Evolutionary conservation across 2,797 vertebrate genomes (phyloP), one percentile per base, ranked within the genome.

Genomic region (Muraenolepis orangiensis): DNA sequence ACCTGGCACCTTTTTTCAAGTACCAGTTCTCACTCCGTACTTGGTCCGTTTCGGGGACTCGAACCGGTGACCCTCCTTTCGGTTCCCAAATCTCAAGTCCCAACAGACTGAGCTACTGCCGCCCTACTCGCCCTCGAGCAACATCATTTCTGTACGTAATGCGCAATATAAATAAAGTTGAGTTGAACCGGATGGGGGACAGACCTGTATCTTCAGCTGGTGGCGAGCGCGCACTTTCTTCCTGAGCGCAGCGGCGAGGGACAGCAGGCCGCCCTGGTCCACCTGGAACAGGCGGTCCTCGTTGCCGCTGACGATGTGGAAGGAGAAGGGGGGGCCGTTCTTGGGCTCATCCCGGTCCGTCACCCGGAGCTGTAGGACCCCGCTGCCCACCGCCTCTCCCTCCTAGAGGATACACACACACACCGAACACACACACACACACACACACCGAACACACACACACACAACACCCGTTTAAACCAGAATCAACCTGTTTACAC

Each of bases 151-250:
- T 64, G 57, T 26, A 26, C 26, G 0, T 11, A 64, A 26, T 26
- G 23, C 10, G 57, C 10, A 11, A 26, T 26, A 64, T 23, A 64
- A 64, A 26, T 26, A 64, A 64, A 26, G 57, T 64, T 23, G 57
- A 26, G 13, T 64, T 26, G 10, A 10, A 26, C 2, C 3, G 57
- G 18, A 51, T 20, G 4, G 8, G 42, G 8, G 30, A 11, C 68
- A 78, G 88, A 97, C 98, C 96, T 99, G 96, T 0, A 99, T 94
- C 91, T 98, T 96, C 70, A 99, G 90, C 75, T 95, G 91, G 78
- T 98, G 95, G 31, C 92, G 93, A 13, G 94, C 90, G 76, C 92
- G 95, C 74, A 68, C 74, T 85, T 80, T 94, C 87, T 91, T 95
- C 78, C 90, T 94, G 78, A 99, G 94, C 0, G 92, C 78, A 0